A percentile compares a stretch with the other conserved stretches of the same genome.
Conservation (phyloP, 2,797 vertebrate genomes). For the Botia almorhae region DNA sequence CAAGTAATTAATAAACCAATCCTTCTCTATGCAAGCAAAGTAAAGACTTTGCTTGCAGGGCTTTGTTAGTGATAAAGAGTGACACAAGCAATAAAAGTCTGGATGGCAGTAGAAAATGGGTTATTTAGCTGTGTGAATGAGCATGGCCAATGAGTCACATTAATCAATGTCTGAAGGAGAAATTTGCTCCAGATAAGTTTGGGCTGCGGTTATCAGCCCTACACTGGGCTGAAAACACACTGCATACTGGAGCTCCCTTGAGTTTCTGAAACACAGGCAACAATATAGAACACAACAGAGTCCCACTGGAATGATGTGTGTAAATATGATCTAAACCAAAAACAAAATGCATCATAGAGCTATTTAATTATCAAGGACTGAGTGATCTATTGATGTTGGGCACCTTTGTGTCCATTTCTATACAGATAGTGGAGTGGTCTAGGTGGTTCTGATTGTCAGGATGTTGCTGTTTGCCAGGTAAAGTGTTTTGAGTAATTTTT, state of each 20-base stretch:
- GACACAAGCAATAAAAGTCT: constrained; percentile 18
- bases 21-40: neutral
- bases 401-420: neutral
- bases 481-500: neutral
- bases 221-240: neutral
- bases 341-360: neutral
- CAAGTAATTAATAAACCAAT: constrained; percentile 40
- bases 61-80: constrained; percentile 36
- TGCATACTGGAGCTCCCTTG: neutral
- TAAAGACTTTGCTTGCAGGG: constrained; percentile 1
- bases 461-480: neutral
- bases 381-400: neutral
- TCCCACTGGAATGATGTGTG: constrained; percentile 12
- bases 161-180: constrained; percentile 51
- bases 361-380: neutral
- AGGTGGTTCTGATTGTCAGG: neutral
- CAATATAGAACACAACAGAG: neutral
- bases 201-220: neutral
- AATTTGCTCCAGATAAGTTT: constrained; percentile 1
- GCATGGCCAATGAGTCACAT: constrained; percentile 32
- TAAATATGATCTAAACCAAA: constrained; percentile 3
- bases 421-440: neutral
- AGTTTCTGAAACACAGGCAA: constrained; percentile 8
- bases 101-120: constrained; percentile 27
- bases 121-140: constrained; percentile 32